Conservation (phyloP, 2,888 invertebrate genomes). For the Aspidiotus rigidus region DNA sequence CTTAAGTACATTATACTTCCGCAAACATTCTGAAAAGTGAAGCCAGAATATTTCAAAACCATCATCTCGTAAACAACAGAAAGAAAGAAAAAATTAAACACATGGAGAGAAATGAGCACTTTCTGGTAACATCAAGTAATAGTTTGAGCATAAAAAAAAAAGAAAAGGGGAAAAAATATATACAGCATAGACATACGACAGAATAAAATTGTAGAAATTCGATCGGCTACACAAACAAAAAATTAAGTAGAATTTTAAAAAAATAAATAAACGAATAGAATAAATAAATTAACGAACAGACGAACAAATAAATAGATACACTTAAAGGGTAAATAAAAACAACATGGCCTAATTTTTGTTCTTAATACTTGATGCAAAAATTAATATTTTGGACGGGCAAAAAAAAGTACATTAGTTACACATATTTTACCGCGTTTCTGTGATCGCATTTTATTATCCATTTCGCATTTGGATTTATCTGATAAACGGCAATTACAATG, state of each 20-base stretch:
- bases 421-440: constrained; percentile 38
- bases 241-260: not conserved
- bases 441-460: constrained; percentile 43
- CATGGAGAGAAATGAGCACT: constrained; percentile 19
- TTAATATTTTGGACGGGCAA: not conserved
- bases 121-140: constrained; percentile 25
- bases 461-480: constrained; percentile 42
- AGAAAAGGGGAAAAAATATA: not conserved
- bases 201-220: not conserved
- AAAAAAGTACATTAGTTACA: constrained; percentile 29
- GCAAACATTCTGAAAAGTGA: too few species aligned
- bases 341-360: not conserved
- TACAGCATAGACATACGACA: too few species aligned
- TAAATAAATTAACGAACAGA: not conserved
- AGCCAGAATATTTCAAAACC: too few species aligned
- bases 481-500: constrained; percentile 41
- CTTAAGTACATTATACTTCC: too few species aligned
- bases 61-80: too few species aligned
- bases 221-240: not conserved
- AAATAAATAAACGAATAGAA: constrained; percentile 4
- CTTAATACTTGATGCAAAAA: not conserved
- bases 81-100: too few species aligned
- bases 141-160: constrained; percentile 20
- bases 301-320: not conserved
- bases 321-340: too few species aligned